Evolutionary conservation across 2,113 vertebrate species (phyloP).

Genomic region (Varanus komodoensis): DNA sequence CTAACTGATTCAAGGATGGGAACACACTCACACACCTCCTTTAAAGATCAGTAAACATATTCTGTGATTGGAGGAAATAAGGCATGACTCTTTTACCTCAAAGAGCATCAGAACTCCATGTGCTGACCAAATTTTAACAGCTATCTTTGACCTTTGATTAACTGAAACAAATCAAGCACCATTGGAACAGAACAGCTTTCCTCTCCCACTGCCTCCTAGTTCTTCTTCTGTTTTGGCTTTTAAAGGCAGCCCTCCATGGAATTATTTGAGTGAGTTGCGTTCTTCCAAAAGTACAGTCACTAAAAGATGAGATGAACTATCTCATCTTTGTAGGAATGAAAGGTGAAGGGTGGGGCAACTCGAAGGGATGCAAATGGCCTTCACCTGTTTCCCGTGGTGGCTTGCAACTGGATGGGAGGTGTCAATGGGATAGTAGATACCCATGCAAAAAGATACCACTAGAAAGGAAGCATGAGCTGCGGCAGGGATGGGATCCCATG

Average conservation of each 20-base stretch:
- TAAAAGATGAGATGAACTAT: conserved; percentile 26
- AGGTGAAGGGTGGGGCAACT: conserved; percentile 69
- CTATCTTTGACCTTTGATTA: conserved; percentile 39
- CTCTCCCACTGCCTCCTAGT: not conserved
- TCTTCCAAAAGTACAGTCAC: conserved; percentile 29
- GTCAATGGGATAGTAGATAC: conserved; percentile 58
- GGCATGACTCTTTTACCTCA: not conserved
- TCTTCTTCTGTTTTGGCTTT: conserved; percentile 30
- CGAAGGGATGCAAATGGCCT: conserved; percentile 37
- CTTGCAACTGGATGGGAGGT: conserved; percentile 36
- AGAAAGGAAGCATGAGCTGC: conserved; percentile 48
- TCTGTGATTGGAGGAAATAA: not conserved
- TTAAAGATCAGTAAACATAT: conserved; percentile 46
- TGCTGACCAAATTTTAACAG: conserved; percentile 7
- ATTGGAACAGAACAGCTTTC: not conserved
- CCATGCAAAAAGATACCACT: conserved; percentile 74
- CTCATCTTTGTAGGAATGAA: conserved; percentile 58
- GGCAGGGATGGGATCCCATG: not conserved
- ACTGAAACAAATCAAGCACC: conserved; percentile 38
- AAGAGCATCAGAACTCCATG: not conserved
- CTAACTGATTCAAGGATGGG: conserved; percentile 59
- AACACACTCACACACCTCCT: conserved; percentile 24
- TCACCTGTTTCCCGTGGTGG: conserved; percentile 72
- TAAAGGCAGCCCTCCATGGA: not conserved
- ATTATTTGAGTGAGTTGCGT: fast-evolving